phyloP scores from a whole-genome alignment of 2,888 invertebrate species.

The Blera fallax region DNA sequence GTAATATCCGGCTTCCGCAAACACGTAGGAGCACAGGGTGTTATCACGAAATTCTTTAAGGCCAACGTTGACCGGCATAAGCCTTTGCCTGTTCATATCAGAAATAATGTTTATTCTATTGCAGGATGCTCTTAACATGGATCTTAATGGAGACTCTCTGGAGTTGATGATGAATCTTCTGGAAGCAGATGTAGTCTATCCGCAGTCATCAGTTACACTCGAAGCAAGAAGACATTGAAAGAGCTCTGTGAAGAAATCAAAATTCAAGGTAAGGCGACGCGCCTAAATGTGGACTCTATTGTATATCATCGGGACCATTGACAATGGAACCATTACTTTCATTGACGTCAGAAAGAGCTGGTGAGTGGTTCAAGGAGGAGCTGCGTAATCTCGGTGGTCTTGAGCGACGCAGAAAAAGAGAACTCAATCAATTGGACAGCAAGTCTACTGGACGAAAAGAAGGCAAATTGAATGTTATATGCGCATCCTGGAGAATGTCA shows the following conservation, averaged over 20 bases:
- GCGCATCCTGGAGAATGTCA: slow-evolving; percentile 98
- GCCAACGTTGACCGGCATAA: slow-evolving; percentile 95
- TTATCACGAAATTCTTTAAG: slow-evolving; percentile 97
- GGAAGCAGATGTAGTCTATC: slow-evolving; percentile 92
- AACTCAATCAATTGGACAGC: slow-evolving; percentile 88
- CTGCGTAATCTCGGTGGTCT: slow-evolving; percentile 94
- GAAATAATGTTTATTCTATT: slow-evolving; percentile 98
- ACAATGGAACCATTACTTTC: slow-evolving; percentile 98
- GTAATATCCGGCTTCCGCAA: slow-evolving; percentile 97
- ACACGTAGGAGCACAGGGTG: slow-evolving; percentile 97
- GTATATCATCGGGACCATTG: slow-evolving; percentile 96
- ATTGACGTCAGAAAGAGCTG: slow-evolving; percentile 95
- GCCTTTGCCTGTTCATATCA: slow-evolving; percentile 91
- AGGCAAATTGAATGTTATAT: slow-evolving; percentile 96
- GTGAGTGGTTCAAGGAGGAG: slow-evolving; percentile 99
- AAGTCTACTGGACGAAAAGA: slow-evolving; percentile 90
- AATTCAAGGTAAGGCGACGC: slow-evolving; percentile 95
- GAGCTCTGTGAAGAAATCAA: slow-evolving; percentile 96
- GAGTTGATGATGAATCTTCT: slow-evolving; percentile 96
- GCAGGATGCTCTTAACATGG: slow-evolving; percentile 98
- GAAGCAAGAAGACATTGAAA: slow-evolving; percentile 93
- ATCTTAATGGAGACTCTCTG: slow-evolving; percentile 94
- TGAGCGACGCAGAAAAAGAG: slow-evolving; percentile 84
- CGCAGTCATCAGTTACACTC: slow-evolving; percentile 87
- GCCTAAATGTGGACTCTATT: slow-evolving; percentile 94